These are phyloP conservation scores for Pagetopsis macropterus DNA, from an alignment of 2,797 vertebrate species.

Conservation along the genomic window DNA sequence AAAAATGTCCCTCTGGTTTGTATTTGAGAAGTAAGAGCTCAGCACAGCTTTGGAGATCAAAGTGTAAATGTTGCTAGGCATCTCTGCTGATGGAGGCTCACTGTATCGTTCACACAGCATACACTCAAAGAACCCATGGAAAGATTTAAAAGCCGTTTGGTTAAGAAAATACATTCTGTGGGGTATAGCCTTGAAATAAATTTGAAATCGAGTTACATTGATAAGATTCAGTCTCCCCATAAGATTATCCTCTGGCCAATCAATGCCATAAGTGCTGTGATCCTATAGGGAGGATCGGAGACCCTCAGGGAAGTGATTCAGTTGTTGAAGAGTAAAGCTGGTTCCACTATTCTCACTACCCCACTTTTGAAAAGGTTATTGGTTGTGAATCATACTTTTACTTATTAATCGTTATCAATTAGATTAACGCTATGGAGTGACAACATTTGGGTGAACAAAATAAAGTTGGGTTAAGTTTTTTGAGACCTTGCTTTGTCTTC, in stretches of 20 bases:
- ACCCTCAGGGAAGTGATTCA: background rate
- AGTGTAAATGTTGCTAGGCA: slow-evolving; percentile 58
- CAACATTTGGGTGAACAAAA: no score
- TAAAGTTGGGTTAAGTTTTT: background rate
- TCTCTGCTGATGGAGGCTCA: slow-evolving; percentile 59
- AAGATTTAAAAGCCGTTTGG: background rate
- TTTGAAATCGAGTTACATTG: slow-evolving; percentile 9
- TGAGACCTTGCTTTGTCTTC: no score
- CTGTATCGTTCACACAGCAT: slow-evolving; percentile 7
- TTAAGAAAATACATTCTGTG: slow-evolving; percentile 3
- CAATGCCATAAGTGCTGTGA: slow-evolving; percentile 2
- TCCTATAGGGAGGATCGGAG: no score
- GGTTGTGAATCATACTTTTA: background rate
- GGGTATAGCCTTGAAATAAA: slow-evolving; percentile 1
- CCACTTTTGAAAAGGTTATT: background rate
- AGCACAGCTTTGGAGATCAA: slow-evolving; percentile 31
- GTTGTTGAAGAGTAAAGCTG: background rate
- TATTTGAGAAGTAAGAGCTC: slow-evolving; percentile 42
- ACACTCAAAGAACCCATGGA: slow-evolving; percentile 18
- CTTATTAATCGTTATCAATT: background rate
- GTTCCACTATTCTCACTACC: background rate
- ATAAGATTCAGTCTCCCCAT: slow-evolving; percentile 6
- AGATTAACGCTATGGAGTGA: background rate
- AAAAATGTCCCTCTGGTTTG: slow-evolving; percentile 33
- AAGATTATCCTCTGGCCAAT: slow-evolving; percentile 7